Conservation (phyloP, 2,888 invertebrate genomes). For the Chydorus sphaericus region DNA sequence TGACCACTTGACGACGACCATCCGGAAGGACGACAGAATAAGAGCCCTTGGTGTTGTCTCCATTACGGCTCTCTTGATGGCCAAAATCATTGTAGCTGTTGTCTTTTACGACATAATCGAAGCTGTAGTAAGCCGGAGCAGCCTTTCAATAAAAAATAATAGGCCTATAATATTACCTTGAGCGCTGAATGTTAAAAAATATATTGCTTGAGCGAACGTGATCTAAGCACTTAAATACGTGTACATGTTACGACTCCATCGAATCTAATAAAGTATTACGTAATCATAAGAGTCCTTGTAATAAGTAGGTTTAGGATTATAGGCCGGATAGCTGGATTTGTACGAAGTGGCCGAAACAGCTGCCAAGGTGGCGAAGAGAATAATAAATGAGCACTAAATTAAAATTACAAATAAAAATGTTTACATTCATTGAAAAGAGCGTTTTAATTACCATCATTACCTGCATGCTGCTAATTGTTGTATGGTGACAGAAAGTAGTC, state of each 20-base stretch:
- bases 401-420: not conserved
- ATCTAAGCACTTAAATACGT: too few relatives aligned
- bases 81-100: constrained; percentile 10
- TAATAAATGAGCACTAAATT: not conserved
- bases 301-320: not conserved
- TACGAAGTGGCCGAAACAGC: not conserved
- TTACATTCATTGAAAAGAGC: not conserved
- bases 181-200: too few relatives aligned
- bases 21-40: constrained; percentile 12
- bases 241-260: not conserved
- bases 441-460: not conserved
- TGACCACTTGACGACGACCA: constrained; percentile 12
- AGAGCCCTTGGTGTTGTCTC: constrained; percentile 12
- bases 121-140: constrained; percentile 11
- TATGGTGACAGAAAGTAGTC: not conserved
- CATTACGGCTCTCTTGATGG: constrained; percentile 10
- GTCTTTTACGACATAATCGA: constrained; percentile 10
- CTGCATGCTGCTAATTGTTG: not conserved
- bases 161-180: too few relatives aligned
- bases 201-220: too few relatives aligned
- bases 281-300: not conserved
- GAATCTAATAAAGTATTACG: not conserved
- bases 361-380: not conserved
- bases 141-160: too few relatives aligned
- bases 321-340: not conserved